Conservation (phyloP, 2,113 vertebrate genomes). For the Platysternon megacephalum region DNA sequence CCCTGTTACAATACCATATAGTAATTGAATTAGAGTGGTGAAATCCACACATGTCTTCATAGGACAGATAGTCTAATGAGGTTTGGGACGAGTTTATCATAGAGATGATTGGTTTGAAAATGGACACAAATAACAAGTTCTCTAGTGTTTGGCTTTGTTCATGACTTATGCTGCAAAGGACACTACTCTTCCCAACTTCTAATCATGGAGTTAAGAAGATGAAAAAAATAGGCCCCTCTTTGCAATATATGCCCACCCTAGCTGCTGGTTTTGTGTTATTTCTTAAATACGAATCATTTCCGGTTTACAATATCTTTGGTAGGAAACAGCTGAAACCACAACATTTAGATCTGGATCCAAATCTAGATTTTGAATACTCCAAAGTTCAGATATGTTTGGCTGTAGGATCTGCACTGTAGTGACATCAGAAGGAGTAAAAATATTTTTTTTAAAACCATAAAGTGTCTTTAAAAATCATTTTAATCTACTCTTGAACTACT, state of each 20-base stretch:
- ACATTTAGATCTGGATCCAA: conserved; percentile 21
- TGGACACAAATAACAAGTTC: not conserved
- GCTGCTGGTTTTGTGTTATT: conserved; percentile 24
- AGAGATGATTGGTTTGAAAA: conserved; percentile 25
- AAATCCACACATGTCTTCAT: not conserved
- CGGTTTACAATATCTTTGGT: not conserved
- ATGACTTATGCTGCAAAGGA: conserved; percentile 26
- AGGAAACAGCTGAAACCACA: not conserved
- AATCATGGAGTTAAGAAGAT: conserved; percentile 21
- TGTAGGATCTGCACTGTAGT: conserved; percentile 27
- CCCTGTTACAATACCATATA: not conserved
- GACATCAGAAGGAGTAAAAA: not conserved
- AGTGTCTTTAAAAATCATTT: not conserved
- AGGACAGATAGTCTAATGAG: not conserved
- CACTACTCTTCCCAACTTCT: not conserved
- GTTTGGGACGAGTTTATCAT: not conserved
- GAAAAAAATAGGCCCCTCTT: conserved; percentile 25
- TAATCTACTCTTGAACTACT: not conserved
- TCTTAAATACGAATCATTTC: conserved; percentile 31
- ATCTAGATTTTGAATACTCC: conserved; percentile 30
- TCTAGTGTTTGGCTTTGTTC: conserved; percentile 8
- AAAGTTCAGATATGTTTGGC: conserved; percentile 5
- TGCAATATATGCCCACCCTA: conserved; percentile 21
- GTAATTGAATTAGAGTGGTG: not conserved
- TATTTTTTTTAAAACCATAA: not conserved